Conservation (phyloP, 2,113 vertebrate species). For the Callithrix jacchus region DNA sequence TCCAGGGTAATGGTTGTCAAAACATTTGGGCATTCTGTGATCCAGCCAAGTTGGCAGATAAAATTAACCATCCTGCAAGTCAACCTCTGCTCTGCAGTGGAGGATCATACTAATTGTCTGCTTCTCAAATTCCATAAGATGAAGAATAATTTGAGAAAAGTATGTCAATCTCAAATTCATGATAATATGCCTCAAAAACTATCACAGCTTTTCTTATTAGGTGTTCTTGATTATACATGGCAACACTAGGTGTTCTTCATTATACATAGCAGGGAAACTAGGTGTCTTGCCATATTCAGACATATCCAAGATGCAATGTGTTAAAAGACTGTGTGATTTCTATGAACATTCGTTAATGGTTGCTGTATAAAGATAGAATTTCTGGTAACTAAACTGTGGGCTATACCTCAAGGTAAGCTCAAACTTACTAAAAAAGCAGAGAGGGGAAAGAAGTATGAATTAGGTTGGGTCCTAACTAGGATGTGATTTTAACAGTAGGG, state of each 20-base stretch:
- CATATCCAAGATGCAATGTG: background rate
- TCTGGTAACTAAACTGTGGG: background rate
- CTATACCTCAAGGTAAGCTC: background rate
- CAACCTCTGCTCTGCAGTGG: rapidly evolving
- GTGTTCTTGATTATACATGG: background rate
- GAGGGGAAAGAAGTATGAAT: background rate
- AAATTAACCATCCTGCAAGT: background rate
- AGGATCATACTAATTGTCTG: background rate
- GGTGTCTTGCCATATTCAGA: background rate
- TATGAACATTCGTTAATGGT: background rate
- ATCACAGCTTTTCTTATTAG: background rate
- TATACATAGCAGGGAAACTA: background rate
- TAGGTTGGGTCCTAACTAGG: background rate
- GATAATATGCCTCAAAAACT: background rate
- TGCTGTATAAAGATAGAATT: background rate
- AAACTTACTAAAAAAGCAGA: background rate
- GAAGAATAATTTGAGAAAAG: background rate
- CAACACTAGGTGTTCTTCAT: background rate
- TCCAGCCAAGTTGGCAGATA: background rate
- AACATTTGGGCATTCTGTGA: background rate
- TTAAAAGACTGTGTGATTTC: background rate
- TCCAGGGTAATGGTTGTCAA: background rate
- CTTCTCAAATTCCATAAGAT: background rate
- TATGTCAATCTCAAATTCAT: background rate
- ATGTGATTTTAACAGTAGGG: background rate